Evolutionary conservation across 1,140 invertebrate genomes (phyloP).

Genomic region (Drosophila nigromelanica): DNA sequence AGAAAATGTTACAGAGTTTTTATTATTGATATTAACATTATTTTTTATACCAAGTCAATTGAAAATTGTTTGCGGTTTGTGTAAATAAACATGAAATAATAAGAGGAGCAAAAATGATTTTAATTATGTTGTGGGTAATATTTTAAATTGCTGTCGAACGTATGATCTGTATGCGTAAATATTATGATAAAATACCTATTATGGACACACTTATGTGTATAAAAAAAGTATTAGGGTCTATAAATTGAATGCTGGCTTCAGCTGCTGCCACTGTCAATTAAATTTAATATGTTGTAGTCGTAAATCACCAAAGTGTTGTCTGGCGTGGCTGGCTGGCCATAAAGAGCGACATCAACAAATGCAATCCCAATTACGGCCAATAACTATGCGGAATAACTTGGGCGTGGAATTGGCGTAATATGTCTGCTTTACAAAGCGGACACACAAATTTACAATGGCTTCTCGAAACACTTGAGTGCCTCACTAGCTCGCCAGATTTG

Average conservation of each 20-base stretch:
- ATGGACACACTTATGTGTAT: neutral
- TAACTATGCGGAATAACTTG: constrained; percentile 17
- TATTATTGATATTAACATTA: constrained; percentile 19
- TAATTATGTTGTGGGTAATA: constrained; percentile 23
- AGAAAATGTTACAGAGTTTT: constrained; percentile 12
- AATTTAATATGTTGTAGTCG: constrained; percentile 69
- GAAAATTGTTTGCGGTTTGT: constrained; percentile 18
- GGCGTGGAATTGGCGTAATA: constrained; percentile 44
- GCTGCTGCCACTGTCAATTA: constrained; percentile 60
- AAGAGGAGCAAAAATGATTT: constrained; percentile 18
- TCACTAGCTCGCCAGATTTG: neutral
- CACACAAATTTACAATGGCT: constrained; percentile 14
- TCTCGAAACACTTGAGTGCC: constrained; percentile 58
- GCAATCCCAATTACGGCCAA: constrained; percentile 56
- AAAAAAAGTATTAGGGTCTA: constrained; percentile 1
- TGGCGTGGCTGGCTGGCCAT: constrained; percentile 33
- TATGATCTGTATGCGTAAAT: neutral
- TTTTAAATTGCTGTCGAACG: constrained; percentile 4
- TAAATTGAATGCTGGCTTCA: constrained; percentile 23
- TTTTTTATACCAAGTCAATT: constrained; percentile 36
- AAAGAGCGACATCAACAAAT: constrained; percentile 47
- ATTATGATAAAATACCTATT: constrained; percentile 1
- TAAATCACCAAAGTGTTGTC: constrained; percentile 47
- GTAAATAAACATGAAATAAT: constrained; percentile 40
- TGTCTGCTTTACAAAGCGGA: constrained; percentile 47